Evolutionary conservation across 2,113 vertebrate species (phyloP).

Genomic region (Plestiodon gilberti): DNA sequence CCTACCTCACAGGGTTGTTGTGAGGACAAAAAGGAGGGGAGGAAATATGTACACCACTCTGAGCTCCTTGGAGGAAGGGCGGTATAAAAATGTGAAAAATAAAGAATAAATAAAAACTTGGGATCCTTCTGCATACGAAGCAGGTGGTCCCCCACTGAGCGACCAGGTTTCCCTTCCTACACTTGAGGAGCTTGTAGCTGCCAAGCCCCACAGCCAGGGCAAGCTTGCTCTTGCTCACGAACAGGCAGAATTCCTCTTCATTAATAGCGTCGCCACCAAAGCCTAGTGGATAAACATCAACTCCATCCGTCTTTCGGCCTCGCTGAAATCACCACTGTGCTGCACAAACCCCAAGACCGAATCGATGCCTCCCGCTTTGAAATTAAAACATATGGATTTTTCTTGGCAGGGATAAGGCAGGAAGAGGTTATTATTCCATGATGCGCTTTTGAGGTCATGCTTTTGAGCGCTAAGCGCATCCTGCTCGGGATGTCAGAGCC

Average conservation of each 20-base stretch:
- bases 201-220: too few species aligned
- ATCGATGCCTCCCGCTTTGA: neutral
- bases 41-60: too few species aligned
- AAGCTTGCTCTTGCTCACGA: neutral
- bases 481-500: neutral
- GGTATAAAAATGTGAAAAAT: too few species aligned
- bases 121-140: too few species aligned
- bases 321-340: neutral
- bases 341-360: neutral
- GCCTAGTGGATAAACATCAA: neutral
- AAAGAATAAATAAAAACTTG: too few species aligned
- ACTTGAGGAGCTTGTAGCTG: neutral
- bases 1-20: too few species aligned
- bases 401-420: neutral
- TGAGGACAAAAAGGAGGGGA: too few species aligned
- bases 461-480: accelerated
- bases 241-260: neutral
- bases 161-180: too few species aligned
- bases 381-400: neutral
- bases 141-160: too few species aligned
- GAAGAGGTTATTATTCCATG: neutral
- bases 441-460: neutral
- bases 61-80: too few species aligned
- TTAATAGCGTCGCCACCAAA: neutral
- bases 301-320: neutral